Evolutionary conservation across 53 echinoderm and acorn worm species (phyloP).

Genomic region (Crossaster papposus): DNA sequence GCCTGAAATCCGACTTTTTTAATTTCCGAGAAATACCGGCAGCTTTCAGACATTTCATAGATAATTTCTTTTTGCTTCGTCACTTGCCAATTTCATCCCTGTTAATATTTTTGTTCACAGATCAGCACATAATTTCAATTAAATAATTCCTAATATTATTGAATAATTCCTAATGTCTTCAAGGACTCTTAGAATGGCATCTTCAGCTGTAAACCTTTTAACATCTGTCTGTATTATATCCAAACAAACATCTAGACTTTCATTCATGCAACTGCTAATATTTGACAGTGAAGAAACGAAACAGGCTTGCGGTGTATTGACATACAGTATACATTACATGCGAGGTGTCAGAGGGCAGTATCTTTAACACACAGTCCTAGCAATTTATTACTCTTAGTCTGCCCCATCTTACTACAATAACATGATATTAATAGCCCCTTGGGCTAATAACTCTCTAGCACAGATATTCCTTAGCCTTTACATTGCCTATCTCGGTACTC

Average conservation of each 20-base stretch:
- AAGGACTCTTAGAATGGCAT: neutral
- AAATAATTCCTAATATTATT: no score
- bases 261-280: neutral
- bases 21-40: no score
- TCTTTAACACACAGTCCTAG: neutral
- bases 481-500: neutral
- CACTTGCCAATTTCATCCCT: no score
- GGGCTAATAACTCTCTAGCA: conserved; percentile 6
- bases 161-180: neutral
- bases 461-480: neutral
- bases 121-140: no score
- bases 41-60: no score
- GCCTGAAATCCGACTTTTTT: no score
- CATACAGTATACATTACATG: conserved; percentile 7
- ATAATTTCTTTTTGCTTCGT: no score
- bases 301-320: neutral
- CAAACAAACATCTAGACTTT: neutral
- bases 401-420: conserved; percentile 7
- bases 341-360: neutral
- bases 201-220: neutral
- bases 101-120: no score
- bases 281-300: neutral
- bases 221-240: neutral
- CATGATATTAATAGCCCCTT: conserved; percentile 29
- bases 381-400: neutral